Conservation (phyloP, 2,113 vertebrate species). For the Oreochromis niloticus region DNA sequence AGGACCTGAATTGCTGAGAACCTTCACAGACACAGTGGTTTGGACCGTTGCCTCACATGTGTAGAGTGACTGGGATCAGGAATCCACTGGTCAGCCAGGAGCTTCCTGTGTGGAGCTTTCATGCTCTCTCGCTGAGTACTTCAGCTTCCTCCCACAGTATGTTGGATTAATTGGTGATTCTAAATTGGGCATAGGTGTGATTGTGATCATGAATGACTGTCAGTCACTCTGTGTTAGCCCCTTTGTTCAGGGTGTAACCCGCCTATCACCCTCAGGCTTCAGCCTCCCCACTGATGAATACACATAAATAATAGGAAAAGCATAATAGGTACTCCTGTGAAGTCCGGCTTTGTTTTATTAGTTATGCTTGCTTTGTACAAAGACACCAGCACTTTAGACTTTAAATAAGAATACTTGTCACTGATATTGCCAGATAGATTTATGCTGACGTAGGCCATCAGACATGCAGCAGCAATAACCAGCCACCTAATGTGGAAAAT, state of each 20-base stretch:
- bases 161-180: not conserved
- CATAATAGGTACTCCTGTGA: not conserved
- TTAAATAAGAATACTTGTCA: not conserved
- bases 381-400: not conserved
- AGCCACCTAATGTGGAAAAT: not conserved
- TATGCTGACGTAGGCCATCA: not conserved
- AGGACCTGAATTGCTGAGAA: not conserved
- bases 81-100: not conserved
- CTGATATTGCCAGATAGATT: not conserved
- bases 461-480: not conserved
- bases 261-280: not conserved
- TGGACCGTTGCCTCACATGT: not conserved
- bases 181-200: not conserved
- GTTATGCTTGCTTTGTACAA: not conserved
- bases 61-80: not conserved
- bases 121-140: rapidly evolving
- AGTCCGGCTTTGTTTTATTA: not conserved
- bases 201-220: not conserved
- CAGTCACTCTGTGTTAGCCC: not conserved
- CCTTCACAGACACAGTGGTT: not conserved
- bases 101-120: not conserved
- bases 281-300: not conserved
- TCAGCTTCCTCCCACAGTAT: not conserved
- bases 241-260: not conserved
- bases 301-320: not conserved